Evolutionary conservation across 1,140 invertebrate genomes (phyloP).

Genomic region (Drosophila saltans): DNA sequence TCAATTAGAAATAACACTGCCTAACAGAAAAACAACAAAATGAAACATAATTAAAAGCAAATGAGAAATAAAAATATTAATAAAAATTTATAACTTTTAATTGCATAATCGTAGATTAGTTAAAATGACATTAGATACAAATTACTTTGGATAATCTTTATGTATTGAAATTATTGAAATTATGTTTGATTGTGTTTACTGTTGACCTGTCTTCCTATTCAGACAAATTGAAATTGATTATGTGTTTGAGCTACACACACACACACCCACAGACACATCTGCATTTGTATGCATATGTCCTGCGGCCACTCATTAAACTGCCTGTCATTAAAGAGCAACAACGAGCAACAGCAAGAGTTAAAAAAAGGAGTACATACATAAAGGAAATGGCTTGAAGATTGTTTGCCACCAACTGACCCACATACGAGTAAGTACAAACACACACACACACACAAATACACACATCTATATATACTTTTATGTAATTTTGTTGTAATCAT

Average conservation of each 20-base stretch:
- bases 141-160: not conserved
- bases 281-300: slow-evolving; percentile 1
- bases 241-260: not conserved
- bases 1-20: not conserved
- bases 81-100: too few relatives aligned
- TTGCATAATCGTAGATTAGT: too few relatives aligned
- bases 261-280: not conserved
- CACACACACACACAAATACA: slow-evolving; percentile 23
- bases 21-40: not conserved
- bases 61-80: too few relatives aligned
- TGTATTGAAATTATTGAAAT: not conserved
- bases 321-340: slow-evolving; percentile 6
- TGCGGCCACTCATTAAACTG: slow-evolving; percentile 13
- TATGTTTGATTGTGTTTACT: not conserved
- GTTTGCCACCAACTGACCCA: slow-evolving; percentile 1
- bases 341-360: not conserved
- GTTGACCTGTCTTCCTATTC: not conserved
- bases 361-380: slow-evolving; percentile 9
- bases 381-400: slow-evolving; percentile 5
- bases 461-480: slow-evolving; percentile 16
- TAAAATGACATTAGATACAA: too few relatives aligned
- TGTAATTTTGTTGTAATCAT: slow-evolving; percentile 17
- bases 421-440: not conserved
- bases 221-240: slow-evolving; percentile 13
- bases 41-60: too few relatives aligned